These are phyloP conservation scores for Drosophila rufa DNA, from an alignment of 1,140 invertebrate genomes.

Conservation along the genomic window DNA sequence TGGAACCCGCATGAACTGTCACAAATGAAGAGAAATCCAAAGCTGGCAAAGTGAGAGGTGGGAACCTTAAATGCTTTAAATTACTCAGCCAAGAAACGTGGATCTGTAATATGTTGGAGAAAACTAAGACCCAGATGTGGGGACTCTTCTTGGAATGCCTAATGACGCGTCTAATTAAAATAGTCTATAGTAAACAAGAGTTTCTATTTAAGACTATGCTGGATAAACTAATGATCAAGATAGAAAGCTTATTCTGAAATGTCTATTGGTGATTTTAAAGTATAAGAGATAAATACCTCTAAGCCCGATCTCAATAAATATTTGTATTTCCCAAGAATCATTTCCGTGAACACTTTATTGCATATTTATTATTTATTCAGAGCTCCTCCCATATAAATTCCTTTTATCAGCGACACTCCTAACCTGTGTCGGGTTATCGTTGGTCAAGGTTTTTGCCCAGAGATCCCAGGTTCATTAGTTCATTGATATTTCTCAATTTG, in stretches of 20 bases:
- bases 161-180: constrained; percentile 13
- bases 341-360: neutral
- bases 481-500: constrained; percentile 36
- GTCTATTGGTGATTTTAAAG: neutral
- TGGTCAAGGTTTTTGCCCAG: constrained; percentile 14
- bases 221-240: neutral
- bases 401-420: constrained; percentile 9
- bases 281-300: too few relatives aligned
- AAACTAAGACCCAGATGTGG: constrained; percentile 3
- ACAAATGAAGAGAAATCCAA: constrained; percentile 29
- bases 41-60: constrained; percentile 20
- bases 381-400: constrained; percentile 4
- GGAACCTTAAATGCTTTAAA: constrained; percentile 28
- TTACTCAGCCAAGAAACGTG: constrained; percentile 17
- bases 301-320: neutral
- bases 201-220: neutral
- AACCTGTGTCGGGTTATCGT: constrained; percentile 6
- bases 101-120: constrained; percentile 9
- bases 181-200: neutral
- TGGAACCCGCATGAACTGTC: constrained; percentile 45
- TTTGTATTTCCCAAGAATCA: neutral
- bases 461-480: constrained; percentile 31
- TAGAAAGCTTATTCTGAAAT: neutral
- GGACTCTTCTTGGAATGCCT: constrained; percentile 12
- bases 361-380: neutral